Percentiles rank a stretch among this genome's conserved stretches.
Conservation (phyloP, 2,113 vertebrate species). For the Anoplopoma fimbria region DNA sequence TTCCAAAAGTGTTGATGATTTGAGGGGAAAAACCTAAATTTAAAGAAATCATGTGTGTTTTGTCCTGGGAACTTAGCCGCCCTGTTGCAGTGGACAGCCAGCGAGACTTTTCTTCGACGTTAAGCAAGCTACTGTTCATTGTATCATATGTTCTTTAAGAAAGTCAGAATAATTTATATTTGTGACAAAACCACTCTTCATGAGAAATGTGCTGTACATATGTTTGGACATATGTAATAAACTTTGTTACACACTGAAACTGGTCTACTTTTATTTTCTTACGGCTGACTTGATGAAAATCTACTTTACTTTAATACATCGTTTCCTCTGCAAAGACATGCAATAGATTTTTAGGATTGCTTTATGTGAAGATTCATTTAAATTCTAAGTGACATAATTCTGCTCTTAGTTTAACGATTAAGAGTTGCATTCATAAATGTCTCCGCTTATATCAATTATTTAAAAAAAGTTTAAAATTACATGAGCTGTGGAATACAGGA, state of each 20-base stretch:
- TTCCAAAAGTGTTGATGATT: slow-evolving; percentile 35
- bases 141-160: slow-evolving; percentile 76
- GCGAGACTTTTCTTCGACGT: slow-evolving; percentile 55
- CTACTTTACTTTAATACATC: background rate
- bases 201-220: slow-evolving; percentile 97
- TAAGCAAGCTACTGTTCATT: slow-evolving; percentile 61
- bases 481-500: background rate
- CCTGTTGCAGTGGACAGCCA: slow-evolving; percentile 56
- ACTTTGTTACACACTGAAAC: slow-evolving; percentile 96
- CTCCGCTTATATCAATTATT: background rate
- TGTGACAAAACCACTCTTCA: slow-evolving; percentile 95
- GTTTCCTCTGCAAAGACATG: background rate
- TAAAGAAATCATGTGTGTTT: slow-evolving; percentile 31
- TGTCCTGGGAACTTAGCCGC: slow-evolving; percentile 39
- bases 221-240: slow-evolving; percentile 99
- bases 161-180: slow-evolving; percentile 97
- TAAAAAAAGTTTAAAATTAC: background rate
- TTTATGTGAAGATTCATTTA: background rate
- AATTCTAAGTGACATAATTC: background rate
- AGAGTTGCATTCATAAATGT: background rate
- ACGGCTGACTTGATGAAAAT: background rate
- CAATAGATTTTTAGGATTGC: background rate
- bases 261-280: background rate
- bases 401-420: too few species aligned
- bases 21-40: slow-evolving; percentile 1